These are phyloP conservation scores for Rhinophrynus dorsalis DNA, from an alignment of 2,797 vertebrate species.

Conservation along the genomic window DNA sequence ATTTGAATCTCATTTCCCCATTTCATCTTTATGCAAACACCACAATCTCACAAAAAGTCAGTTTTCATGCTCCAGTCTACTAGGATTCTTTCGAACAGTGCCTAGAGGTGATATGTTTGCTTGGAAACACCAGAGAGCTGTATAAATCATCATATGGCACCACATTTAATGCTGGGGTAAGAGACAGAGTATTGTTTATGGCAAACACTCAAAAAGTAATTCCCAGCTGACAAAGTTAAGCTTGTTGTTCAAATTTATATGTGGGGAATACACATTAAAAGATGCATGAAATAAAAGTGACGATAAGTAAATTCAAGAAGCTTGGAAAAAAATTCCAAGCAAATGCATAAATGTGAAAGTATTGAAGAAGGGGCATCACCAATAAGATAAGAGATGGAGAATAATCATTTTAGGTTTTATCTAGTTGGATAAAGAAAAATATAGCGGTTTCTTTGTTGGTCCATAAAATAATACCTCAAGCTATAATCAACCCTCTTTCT, in stretches of 20 bases:
- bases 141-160: constrained; percentile 58
- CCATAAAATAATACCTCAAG: no score
- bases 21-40: constrained; percentile 39
- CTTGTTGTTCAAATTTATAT: constrained; percentile 56
- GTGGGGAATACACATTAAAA: constrained; percentile 48
- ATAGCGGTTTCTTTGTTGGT: no score
- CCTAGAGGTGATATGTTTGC: constrained; percentile 59
- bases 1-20: constrained; percentile 48
- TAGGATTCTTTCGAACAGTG: constrained; percentile 54
- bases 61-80: constrained; percentile 50
- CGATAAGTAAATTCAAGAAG: not conserved
- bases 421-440: no score
- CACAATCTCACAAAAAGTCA: constrained; percentile 49
- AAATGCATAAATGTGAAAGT: no score
- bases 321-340: not conserved
- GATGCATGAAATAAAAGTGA: constrained; percentile 38
- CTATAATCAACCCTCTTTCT: no score
- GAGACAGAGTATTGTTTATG: constrained; percentile 51
- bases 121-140: constrained; percentile 62
- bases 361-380: no score
- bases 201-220: constrained; percentile 56
- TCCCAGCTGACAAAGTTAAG: constrained; percentile 58
- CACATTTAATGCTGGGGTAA: constrained; percentile 51
- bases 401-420: no score
- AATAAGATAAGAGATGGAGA: no score